phyloP scores from a whole-genome alignment of 2,888 invertebrate genomes.

The Pseudococcus longispinus region DNA sequence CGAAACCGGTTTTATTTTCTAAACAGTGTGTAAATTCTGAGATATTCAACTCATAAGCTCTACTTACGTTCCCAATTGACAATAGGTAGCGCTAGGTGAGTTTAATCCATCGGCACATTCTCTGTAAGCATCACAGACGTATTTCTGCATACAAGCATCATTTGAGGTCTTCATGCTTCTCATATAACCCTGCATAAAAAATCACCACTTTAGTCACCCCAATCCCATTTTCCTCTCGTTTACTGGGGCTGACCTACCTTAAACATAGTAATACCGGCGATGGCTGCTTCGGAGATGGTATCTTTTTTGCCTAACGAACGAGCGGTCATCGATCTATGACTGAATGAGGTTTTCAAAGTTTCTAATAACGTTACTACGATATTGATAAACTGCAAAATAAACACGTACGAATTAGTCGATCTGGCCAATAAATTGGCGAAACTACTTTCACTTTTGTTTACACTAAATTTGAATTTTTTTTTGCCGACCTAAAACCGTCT shows the following conservation, averaged over 20 bases:
- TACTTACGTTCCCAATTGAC: conserved; percentile 91
- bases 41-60: background rate
- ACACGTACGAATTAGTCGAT: conserved; percentile 18
- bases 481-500: conserved; percentile 54
- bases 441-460: conserved; percentile 32
- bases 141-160: conserved; percentile 84
- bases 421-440: background rate
- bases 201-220: background rate
- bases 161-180: conserved; percentile 77
- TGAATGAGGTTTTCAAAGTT: conserved; percentile 90
- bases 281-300: conserved; percentile 86
- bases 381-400: conserved; percentile 79
- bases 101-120: conserved; percentile 82
- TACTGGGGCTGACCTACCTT: conserved; percentile 64
- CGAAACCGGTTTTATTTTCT: too few species aligned
- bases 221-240: background rate
- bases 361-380: conserved; percentile 90
- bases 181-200: conserved; percentile 73
- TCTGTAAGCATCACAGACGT: conserved; percentile 86
- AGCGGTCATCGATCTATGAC: conserved; percentile 85
- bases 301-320: conserved; percentile 85
- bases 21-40: too few species aligned
- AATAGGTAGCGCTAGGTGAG: conserved; percentile 79
- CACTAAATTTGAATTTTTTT: conserved; percentile 36
- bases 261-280: conserved; percentile 86